Evolutionary conservation across 2,797 vertebrate genomes (phyloP).

Genomic region (Heterohyrax brucei): DNA sequence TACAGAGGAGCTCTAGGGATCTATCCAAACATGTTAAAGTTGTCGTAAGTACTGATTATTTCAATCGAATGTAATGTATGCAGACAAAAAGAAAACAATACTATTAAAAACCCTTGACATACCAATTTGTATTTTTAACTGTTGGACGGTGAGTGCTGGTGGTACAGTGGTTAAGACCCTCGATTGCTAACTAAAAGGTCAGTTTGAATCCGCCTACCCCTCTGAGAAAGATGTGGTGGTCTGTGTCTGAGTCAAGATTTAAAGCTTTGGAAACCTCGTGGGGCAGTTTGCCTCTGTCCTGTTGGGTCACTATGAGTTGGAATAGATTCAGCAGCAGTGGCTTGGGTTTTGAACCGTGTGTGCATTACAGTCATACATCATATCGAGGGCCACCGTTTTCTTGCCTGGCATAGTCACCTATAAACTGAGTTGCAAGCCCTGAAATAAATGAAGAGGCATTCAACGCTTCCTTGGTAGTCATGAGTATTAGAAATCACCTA

Average conservation of each 20-base stretch:
- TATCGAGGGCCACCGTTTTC: background rate
- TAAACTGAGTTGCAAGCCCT: background rate
- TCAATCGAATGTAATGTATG: slow-evolving; percentile 3
- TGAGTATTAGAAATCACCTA: slow-evolving; percentile 30
- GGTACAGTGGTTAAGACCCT: background rate
- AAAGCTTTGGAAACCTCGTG: background rate
- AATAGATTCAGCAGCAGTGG: too few species aligned
- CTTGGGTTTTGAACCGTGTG: too few species aligned
- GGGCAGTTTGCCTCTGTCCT: background rate
- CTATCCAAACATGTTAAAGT: slow-evolving; percentile 99
- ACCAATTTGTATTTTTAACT: background rate
- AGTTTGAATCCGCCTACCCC: background rate
- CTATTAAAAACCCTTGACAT: background rate
- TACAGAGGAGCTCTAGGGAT: slow-evolving; percentile 99
- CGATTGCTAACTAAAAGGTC: background rate
- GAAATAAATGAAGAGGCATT: background rate
- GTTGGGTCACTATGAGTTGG: too few species aligned
- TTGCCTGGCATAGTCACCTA: background rate
- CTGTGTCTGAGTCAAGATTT: background rate
- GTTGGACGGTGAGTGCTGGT: too few species aligned
- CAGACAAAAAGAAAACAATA: background rate
- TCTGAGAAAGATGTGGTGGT: background rate
- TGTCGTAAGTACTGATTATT: slow-evolving; percentile 94
- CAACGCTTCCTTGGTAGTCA: background rate
- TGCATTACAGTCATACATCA: too few species aligned